Evolutionary conservation across 1,140 invertebrate species (phyloP).

Genomic region (Monomorium pharaonis): DNA sequence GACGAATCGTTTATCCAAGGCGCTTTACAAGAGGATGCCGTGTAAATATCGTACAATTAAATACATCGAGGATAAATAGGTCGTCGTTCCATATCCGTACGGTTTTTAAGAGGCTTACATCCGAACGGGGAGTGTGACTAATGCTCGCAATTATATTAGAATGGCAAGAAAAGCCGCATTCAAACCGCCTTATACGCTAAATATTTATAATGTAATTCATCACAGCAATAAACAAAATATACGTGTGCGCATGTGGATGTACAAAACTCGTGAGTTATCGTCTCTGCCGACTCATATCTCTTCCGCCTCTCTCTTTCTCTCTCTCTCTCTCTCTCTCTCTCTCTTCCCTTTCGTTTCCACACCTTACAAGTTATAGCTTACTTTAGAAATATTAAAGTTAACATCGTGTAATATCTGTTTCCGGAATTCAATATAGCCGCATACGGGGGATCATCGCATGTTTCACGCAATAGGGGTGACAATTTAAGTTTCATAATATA

Average conservation of each 20-base stretch:
- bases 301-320: not conserved
- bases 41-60: slow-evolving; percentile 56
- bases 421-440: slow-evolving; percentile 69
- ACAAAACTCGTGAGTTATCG: slow-evolving; percentile 38
- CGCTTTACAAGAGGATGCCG: slow-evolving; percentile 53
- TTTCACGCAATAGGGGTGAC: not conserved
- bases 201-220: slow-evolving; percentile 83
- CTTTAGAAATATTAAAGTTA: slow-evolving; percentile 66
- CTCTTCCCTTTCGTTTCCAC: not conserved
- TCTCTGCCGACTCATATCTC: not conserved
- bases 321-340: not conserved
- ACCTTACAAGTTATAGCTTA: slow-evolving; percentile 52
- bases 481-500: slow-evolving; percentile 23
- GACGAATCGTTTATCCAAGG: slow-evolving; percentile 55
- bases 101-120: slow-evolving; percentile 38
- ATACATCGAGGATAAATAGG: slow-evolving; percentile 58
- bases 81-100: slow-evolving; percentile 38
- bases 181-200: slow-evolving; percentile 81
- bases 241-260: slow-evolving; percentile 73
- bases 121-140: slow-evolving; percentile 29
- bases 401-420: slow-evolving; percentile 68
- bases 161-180: slow-evolving; percentile 82
- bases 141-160: slow-evolving; percentile 66
- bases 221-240: slow-evolving; percentile 85
- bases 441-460: not conserved